Conservation (phyloP, 2,888 invertebrate species). For the Sialis fuliginosa region DNA sequence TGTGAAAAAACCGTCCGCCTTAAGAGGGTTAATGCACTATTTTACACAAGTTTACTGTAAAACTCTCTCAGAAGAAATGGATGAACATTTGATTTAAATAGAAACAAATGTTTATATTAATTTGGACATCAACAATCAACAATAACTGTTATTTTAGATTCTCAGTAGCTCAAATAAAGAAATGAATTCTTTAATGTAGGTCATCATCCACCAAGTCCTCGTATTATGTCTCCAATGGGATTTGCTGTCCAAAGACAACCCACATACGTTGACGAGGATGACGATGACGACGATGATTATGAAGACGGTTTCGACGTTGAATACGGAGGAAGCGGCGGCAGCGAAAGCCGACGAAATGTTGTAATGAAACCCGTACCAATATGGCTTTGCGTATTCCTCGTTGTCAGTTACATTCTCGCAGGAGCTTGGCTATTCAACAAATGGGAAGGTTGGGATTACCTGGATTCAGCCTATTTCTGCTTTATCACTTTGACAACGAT, state of each 20-base stretch:
- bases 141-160: too few species aligned
- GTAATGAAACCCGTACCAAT: conserved; percentile 63
- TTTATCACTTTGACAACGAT: conserved; percentile 88
- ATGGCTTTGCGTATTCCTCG: conserved; percentile 75
- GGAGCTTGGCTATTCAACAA: conserved; percentile 72
- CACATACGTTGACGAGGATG: conserved; percentile 39
- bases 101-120: too few species aligned
- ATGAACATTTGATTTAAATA: neutral
- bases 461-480: conserved; percentile 85
- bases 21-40: too few species aligned
- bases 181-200: neutral
- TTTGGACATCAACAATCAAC: too few species aligned
- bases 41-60: neutral
- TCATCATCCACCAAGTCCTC: conserved; percentile 26
- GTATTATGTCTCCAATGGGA: conserved; percentile 51
- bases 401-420: conserved; percentile 75
- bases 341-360: conserved; percentile 24
- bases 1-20: too few species aligned
- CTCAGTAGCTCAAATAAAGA: too few species aligned
- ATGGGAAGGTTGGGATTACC: conserved; percentile 75
- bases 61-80: neutral
- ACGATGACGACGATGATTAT: conserved; percentile 33
- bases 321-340: conserved; percentile 14
- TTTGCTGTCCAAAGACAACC: conserved; percentile 41
- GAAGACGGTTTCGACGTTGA: conserved; percentile 14